Evolutionary conservation across 2,888 invertebrate species (phyloP).

Genomic region (Nipponacmea schrenckii): DNA sequence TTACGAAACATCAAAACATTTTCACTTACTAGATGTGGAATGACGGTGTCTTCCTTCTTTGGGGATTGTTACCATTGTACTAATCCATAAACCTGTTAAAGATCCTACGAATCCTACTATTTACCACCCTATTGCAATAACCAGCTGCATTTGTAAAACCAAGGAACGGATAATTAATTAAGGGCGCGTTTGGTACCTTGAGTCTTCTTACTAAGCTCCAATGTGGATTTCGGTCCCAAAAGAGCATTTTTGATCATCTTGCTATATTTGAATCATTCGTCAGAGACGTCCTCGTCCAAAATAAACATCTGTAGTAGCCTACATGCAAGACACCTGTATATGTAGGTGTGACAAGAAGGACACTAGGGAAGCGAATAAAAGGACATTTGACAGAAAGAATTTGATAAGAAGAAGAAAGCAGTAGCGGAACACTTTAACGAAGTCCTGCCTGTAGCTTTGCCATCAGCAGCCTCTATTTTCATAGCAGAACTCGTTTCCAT

Average conservation of each 20-base stretch:
- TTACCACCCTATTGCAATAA: constrained; percentile 47
- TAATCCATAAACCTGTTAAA: constrained; percentile 35
- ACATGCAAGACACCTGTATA: no score
- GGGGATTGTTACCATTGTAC: constrained; percentile 30
- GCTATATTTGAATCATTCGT: constrained; percentile 35
- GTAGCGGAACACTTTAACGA: no score
- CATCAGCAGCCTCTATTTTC: no score
- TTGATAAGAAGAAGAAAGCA: no score
- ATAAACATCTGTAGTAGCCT: constrained; percentile 34
- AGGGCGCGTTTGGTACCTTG: constrained; percentile 39
- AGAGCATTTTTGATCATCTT: constrained; percentile 29
- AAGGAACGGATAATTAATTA: constrained; percentile 44
- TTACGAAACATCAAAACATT: neutral
- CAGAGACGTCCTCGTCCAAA: constrained; percentile 34
- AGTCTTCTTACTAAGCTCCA: constrained; percentile 32
- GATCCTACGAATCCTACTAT: constrained; percentile 30
- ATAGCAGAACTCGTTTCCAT: no score
- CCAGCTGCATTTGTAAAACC: constrained; percentile 46
- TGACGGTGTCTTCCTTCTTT: constrained; percentile 26
- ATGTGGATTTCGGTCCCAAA: constrained; percentile 30
- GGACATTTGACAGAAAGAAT: no score
- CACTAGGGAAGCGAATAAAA: no score
- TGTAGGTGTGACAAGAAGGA: no score
- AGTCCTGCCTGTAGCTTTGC: no score
- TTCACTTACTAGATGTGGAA: constrained; percentile 24